A percentile compares a stretch with the other conserved stretches of the same genome.
Evolutionary conservation across 1,140 invertebrate genomes (phyloP).

Genomic region (Telenomus remus): DNA sequence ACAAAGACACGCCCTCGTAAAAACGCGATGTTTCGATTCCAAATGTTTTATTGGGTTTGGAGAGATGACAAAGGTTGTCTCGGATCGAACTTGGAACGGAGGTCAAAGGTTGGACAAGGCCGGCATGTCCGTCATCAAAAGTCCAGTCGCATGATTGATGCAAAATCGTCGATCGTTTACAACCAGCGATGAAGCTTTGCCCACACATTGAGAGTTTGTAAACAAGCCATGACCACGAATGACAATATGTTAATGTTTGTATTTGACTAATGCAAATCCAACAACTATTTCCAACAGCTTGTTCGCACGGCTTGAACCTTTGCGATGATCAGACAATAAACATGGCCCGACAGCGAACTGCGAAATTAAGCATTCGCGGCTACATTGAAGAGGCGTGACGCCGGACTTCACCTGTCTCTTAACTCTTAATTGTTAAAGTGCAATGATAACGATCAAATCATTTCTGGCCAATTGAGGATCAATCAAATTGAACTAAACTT

Average conservation of each 20-base stretch:
- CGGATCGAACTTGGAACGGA: constrained; percentile 8
- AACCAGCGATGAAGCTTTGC: background rate
- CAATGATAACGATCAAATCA: constrained; percentile 36
- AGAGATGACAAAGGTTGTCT: constrained; percentile 22
- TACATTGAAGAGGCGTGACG: constrained; percentile 58
- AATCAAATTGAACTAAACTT: background rate
- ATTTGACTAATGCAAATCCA: constrained; percentile 15
- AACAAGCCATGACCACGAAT: background rate
- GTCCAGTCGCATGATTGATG: constrained; percentile 22
- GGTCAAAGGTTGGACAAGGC: constrained; percentile 22
- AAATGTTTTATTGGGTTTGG: constrained; percentile 49
- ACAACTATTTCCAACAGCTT: constrained; percentile 19
- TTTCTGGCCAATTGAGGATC: constrained; percentile 16
- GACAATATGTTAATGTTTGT: background rate
- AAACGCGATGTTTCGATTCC: constrained; percentile 26
- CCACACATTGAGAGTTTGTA: too few relatives aligned
- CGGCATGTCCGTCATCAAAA: constrained; percentile 25
- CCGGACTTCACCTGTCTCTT: constrained; percentile 49
- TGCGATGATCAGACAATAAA: constrained; percentile 48
- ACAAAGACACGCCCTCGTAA: constrained; percentile 42
- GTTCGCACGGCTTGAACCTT: constrained; percentile 37
- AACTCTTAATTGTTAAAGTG: constrained; percentile 50
- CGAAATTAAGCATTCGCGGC: constrained; percentile 44
- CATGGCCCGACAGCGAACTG: constrained; percentile 16
- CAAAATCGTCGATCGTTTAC: constrained; percentile 10